Evolutionary conservation across 2,113 vertebrate genomes (phyloP).

Genomic region (Ascaphus truei): DNA sequence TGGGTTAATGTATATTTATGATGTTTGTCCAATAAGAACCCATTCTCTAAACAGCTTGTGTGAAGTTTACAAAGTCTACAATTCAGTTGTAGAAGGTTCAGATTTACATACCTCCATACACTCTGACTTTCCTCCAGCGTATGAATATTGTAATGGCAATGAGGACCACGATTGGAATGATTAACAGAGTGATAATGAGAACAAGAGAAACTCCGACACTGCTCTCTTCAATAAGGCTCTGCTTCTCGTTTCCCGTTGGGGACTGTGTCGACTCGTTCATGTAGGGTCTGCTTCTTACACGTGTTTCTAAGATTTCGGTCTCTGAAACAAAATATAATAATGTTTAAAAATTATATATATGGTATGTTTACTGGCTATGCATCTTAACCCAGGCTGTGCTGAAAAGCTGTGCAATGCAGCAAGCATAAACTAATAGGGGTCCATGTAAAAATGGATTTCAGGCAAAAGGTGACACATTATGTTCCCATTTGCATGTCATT

Average conservation of each 20-base stretch:
- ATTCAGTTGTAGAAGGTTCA: conserved; percentile 28
- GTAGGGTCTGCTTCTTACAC: conserved; percentile 64
- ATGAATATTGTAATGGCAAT: conserved; percentile 75
- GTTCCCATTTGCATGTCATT: too few species aligned
- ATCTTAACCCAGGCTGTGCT: too few species aligned
- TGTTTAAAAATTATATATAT: too few species aligned
- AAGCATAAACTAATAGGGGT: too few species aligned
- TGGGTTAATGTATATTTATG: neutral
- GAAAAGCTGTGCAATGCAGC: too few species aligned
- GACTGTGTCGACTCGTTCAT: conserved; percentile 50
- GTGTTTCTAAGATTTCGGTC: conserved; percentile 73
- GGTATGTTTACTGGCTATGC: too few species aligned
- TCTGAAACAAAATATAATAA: conserved; percentile 62
- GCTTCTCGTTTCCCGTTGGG: conserved; percentile 57
- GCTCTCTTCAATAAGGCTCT: conserved; percentile 50
- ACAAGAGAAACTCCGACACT: conserved; percentile 65
- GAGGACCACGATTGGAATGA: conserved; percentile 77
- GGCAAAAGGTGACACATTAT: too few species aligned
- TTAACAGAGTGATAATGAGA: conserved; percentile 82
- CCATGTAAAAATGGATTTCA: too few species aligned
- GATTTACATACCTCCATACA: conserved; percentile 66
- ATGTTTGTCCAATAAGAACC: neutral
- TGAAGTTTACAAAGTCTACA: conserved; percentile 12
- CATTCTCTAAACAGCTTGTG: neutral
- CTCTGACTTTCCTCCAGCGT: conserved; percentile 82